Evolutionary conservation across 2,113 vertebrate species (phyloP).

Genomic region (Merops nubicus): DNA sequence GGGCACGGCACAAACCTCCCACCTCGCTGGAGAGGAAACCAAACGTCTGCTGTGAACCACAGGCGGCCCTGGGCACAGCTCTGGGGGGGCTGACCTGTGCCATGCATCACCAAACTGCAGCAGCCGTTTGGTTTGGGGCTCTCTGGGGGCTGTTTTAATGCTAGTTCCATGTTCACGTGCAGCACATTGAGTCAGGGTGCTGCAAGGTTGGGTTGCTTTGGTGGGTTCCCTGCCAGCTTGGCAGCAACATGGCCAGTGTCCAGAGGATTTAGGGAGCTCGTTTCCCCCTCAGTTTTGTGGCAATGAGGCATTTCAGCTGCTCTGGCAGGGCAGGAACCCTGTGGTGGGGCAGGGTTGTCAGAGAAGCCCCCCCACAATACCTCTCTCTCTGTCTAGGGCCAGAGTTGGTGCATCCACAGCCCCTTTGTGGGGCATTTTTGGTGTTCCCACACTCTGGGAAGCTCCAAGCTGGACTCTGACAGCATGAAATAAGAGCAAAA

Average conservation of each 20-base stretch:
- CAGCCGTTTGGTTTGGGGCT: neutral
- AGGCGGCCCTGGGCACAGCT: neutral
- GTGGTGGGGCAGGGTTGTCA: neutral
- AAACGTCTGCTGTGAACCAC: neutral
- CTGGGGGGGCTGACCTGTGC: too few species aligned
- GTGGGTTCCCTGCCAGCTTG: neutral
- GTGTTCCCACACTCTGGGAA: neutral
- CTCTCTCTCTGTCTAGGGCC: neutral
- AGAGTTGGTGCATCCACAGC: neutral
- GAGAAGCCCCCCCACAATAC: neutral
- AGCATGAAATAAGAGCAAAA: neutral
- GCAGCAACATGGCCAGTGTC: neutral
- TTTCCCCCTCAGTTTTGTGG: neutral
- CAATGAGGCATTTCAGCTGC: neutral
- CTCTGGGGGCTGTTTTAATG: neutral
- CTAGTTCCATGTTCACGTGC: neutral
- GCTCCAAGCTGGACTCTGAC: neutral
- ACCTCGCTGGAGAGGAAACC: neutral
- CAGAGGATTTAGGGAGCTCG: neutral
- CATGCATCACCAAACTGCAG: neutral
- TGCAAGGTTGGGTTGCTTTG: fast-evolving
- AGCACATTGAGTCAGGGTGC: fast-evolving
- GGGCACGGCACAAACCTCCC: neutral
- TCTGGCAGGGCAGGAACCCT: neutral
- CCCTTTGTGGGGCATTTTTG: neutral